Evolutionary conservation across 2,888 invertebrate species (phyloP).

Genomic region (Agonopterix subpropinquella): DNA sequence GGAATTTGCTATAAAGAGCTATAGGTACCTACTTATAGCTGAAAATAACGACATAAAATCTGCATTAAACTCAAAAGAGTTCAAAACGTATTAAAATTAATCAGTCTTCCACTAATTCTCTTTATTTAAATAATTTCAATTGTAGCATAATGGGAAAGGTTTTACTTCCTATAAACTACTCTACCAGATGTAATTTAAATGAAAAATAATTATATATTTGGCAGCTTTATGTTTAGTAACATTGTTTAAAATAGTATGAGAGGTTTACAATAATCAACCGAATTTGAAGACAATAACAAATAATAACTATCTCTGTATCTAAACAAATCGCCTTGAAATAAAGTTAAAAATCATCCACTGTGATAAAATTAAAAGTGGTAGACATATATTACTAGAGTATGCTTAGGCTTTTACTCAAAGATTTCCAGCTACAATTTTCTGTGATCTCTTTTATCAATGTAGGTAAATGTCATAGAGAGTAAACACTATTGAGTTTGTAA

Average conservation of each 20-base stretch:
- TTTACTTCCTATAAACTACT: too few species aligned
- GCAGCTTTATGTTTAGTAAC: constrained; percentile 5
- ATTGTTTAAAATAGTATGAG: constrained; percentile 3
- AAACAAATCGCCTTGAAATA: constrained; percentile 56
- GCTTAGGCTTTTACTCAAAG: constrained; percentile 69
- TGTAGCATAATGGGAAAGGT: constrained; percentile 45
- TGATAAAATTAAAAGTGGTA: constrained; percentile 72
- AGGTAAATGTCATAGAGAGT: constrained; percentile 64
- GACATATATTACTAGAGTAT: constrained; percentile 47
- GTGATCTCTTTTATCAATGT: constrained; percentile 76
- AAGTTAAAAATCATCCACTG: constrained; percentile 57
- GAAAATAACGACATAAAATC: constrained; percentile 28
- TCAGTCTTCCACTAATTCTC: constrained; percentile 67
- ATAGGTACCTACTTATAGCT: constrained; percentile 19
- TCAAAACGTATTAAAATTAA: constrained; percentile 8
- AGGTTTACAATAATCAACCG: constrained; percentile 8
- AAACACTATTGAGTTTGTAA: constrained; percentile 60
- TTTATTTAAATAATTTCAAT: constrained; percentile 61
- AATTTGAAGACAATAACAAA: constrained; percentile 50
- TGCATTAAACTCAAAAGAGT: constrained; percentile 7
- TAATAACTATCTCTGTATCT: constrained; percentile 31
- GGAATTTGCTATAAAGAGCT: constrained; percentile 48
- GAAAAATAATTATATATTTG: too few species aligned
- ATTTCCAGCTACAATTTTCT: constrained; percentile 78
- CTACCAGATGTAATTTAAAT: too few species aligned